These are phyloP conservation scores for Butorides virescens DNA, from an alignment of 2,113 vertebrate species.

Conservation along the genomic window DNA sequence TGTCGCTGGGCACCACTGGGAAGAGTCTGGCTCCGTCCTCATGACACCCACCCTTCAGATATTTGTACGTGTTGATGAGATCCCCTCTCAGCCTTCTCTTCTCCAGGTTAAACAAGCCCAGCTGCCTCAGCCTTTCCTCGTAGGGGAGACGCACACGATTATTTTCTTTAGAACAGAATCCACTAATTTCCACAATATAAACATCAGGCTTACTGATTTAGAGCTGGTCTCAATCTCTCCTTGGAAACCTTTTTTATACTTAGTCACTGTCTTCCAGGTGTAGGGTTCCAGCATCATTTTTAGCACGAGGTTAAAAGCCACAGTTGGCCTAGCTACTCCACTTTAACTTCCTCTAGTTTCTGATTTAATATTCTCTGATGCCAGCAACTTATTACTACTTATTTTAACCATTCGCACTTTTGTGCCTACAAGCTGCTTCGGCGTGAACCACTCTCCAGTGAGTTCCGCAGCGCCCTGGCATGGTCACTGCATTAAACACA, in stretches of 20 bases:
- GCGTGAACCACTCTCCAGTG: rapidly evolving
- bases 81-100: too few species aligned
- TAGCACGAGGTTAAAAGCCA: not conserved
- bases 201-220: not conserved
- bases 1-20: too few species aligned
- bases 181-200: not conserved
- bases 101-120: too few species aligned
- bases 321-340: not conserved
- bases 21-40: too few species aligned
- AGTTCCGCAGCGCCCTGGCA: not conserved
- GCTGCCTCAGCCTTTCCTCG: too few species aligned
- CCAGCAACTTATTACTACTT: not conserved
- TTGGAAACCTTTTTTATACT: not conserved
- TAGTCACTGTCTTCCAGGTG: not conserved
- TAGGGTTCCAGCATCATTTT: not conserved
- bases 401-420: not conserved
- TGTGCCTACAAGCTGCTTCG: not conserved
- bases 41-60: too few species aligned
- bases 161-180: not conserved
- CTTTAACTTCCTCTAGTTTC: not conserved
- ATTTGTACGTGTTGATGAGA: too few species aligned
- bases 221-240: not conserved
- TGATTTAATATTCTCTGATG: not conserved
- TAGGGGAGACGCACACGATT: not conserved
- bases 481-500: not conserved